Percentiles rank a stretch among this genome's conserved stretches.
phyloP scores from a whole-genome alignment of 1,140 invertebrate genomes.

The Zaprionus ornatus region DNA sequence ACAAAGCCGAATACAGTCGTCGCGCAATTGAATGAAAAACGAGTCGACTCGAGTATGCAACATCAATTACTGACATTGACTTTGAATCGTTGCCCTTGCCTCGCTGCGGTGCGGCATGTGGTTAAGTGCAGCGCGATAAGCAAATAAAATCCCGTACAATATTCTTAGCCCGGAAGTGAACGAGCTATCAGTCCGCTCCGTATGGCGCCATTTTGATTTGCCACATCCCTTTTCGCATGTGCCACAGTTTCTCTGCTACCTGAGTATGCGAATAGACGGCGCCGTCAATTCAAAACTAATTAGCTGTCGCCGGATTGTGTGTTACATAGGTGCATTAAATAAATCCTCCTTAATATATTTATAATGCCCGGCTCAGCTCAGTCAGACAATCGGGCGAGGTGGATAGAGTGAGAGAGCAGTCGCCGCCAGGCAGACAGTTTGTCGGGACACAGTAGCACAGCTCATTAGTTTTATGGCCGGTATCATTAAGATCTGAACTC shows the following conservation, averaged over 20 bases:
- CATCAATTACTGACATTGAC: slow-evolving; percentile 71
- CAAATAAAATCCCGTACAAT: slow-evolving; percentile 9
- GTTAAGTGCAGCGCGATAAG: slow-evolving; percentile 37
- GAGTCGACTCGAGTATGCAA: slow-evolving; percentile 42
- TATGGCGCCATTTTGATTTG: slow-evolving; percentile 5
- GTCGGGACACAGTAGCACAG: slow-evolving; percentile 61
- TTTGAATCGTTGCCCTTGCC: slow-evolving; percentile 61
- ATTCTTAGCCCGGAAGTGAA: slow-evolving; percentile 24
- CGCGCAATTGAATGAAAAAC: slow-evolving; percentile 39
- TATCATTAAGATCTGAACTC: slow-evolving; percentile 53
- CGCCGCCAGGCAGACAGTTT: slow-evolving; percentile 48
- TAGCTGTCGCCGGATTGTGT: slow-evolving; percentile 46
- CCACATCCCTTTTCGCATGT: slow-evolving; percentile 17
- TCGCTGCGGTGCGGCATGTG: not conserved
- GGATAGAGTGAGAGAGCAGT: slow-evolving; percentile 35
- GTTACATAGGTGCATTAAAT: slow-evolving; percentile 12
- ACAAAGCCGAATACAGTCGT: slow-evolving; percentile 46
- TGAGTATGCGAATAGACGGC: slow-evolving; percentile 37
- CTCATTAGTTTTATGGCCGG: slow-evolving; percentile 66
- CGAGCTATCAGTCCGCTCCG: not conserved
- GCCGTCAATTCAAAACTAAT: slow-evolving; percentile 69
- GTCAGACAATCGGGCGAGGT: slow-evolving; percentile 14
- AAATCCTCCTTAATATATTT: slow-evolving; percentile 35
- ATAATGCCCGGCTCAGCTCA: not conserved
- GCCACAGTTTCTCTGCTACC: slow-evolving; percentile 21